Evolutionary conservation across 2,113 vertebrate genomes (phyloP).

Genomic region (Anoura caudifer): DNA sequence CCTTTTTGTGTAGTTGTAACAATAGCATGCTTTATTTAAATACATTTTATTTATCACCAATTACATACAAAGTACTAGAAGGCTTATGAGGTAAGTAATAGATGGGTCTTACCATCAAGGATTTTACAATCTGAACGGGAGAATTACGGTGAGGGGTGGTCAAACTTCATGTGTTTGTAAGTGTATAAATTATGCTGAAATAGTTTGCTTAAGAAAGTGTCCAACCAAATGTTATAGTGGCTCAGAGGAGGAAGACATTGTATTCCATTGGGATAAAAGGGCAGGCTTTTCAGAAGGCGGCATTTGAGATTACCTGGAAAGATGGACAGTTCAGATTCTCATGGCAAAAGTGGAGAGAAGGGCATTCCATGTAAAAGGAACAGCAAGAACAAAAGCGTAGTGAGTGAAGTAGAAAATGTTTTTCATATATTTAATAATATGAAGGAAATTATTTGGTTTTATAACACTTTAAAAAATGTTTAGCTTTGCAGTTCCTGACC

Average conservation of each 20-base stretch:
- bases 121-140: neutral
- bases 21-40: conserved; percentile 26
- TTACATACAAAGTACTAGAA: neutral
- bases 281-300: neutral
- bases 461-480: conserved; percentile 58
- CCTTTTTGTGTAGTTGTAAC: neutral
- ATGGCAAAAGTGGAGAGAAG: neutral
- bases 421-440: neutral
- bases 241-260: conserved; percentile 1
- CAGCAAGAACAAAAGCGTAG: neutral
- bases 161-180: neutral
- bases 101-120: neutral
- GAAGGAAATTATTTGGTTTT: conserved; percentile 10
- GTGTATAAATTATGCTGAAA: neutral
- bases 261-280: neutral
- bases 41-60: neutral
- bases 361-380: neutral
- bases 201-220: neutral
- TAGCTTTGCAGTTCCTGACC: conserved; percentile 79
- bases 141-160: neutral
- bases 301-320: neutral
- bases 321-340: neutral
- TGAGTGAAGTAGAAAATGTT: neutral
- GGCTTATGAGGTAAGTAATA: neutral
- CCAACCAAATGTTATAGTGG: neutral